Evolutionary conservation across 2,888 invertebrate genomes (phyloP).

Genomic region (Hartigia nigra): DNA sequence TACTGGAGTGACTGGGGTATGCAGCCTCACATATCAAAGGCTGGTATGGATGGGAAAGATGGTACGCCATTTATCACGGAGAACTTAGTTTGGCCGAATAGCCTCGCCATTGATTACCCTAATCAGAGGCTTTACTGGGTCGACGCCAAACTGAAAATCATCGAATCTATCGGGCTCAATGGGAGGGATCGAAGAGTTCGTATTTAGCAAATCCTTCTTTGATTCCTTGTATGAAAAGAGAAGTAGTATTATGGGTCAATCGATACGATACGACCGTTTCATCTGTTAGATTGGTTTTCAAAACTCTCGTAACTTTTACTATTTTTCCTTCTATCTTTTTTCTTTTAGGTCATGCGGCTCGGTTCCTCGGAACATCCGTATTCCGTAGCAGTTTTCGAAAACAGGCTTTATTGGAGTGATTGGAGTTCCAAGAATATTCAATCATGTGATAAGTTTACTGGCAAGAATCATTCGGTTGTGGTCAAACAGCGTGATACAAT

Average conservation of each 20-base stretch:
- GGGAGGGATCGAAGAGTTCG: constrained; percentile 75
- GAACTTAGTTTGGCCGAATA: constrained; percentile 84
- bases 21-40: constrained; percentile 78
- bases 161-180: constrained; percentile 75
- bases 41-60: constrained; percentile 87
- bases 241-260: neutral
- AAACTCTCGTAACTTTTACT: neutral
- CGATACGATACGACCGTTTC: neutral
- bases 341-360: constrained; percentile 65
- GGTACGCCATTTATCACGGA: constrained; percentile 72
- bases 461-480: constrained; percentile 72
- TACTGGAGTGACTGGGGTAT: constrained; percentile 93
- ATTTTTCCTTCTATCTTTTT: neutral
- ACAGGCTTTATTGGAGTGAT: constrained; percentile 91
- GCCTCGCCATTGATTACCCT: constrained; percentile 84
- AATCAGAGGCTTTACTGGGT: constrained; percentile 88
- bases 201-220: constrained; percentile 16
- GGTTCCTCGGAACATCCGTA: constrained; percentile 83
- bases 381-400: constrained; percentile 87
- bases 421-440: constrained; percentile 82
- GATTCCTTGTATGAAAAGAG: constrained; percentile 11
- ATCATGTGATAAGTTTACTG: constrained; percentile 81
- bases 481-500: constrained; percentile 68
- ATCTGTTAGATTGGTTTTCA: neutral
- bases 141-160: constrained; percentile 77